phyloP scores from a whole-genome alignment of 2,113 vertebrate genomes.

The Xyliphius kryptos region DNA sequence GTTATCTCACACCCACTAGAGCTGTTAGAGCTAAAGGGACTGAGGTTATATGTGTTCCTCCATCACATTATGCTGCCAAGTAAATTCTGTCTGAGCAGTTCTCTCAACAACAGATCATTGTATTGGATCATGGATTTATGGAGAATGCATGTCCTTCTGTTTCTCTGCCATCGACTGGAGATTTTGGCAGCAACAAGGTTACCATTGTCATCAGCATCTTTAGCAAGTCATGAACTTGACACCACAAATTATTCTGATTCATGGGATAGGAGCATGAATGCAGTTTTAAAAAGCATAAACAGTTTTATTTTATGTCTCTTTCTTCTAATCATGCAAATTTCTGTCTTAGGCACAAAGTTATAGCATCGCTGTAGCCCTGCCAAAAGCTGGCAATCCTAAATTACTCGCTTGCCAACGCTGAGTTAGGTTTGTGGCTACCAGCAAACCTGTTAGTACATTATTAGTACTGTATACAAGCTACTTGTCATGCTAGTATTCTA shows the following conservation, averaged over 20 bases:
- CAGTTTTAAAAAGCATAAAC: background rate
- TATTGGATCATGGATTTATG: background rate
- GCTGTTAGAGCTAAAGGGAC: background rate
- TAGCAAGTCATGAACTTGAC: background rate
- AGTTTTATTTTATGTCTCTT: background rate
- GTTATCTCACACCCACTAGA: background rate
- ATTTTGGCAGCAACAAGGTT: background rate
- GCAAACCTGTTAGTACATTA: background rate
- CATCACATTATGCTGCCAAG: background rate
- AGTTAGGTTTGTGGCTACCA: background rate
- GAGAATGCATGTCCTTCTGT: background rate
- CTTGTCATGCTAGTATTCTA: background rate
- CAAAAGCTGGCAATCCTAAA: background rate
- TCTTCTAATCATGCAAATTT: background rate
- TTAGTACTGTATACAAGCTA: background rate
- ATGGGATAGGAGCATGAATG: background rate
- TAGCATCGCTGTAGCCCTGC: background rate
- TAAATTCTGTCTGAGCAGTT: background rate
- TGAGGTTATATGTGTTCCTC: background rate
- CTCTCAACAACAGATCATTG: background rate
- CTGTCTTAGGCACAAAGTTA: background rate
- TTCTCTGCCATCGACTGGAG: background rate
- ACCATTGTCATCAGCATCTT: constrained; percentile 1
- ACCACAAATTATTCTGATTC: constrained; percentile 1
- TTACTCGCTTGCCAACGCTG: background rate